These are phyloP conservation scores for Himalopsyche japonica DNA, from an alignment of 2,888 invertebrate species.

Conservation along the genomic window DNA sequence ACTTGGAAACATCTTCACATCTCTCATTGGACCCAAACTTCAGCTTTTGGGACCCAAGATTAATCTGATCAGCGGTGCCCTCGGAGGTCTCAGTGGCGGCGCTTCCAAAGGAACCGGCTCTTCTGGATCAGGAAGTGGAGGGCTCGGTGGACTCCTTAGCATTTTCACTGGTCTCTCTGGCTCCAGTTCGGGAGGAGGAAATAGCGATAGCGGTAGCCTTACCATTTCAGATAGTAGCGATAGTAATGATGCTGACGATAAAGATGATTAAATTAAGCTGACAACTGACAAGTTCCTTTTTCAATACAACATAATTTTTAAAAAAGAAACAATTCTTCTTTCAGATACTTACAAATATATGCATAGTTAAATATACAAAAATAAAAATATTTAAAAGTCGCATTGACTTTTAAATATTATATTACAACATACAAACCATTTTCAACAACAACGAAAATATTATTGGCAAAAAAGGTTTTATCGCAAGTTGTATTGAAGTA, in stretches of 20 bases:
- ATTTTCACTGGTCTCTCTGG: conserved; percentile 37
- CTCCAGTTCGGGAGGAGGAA: conserved; percentile 47
- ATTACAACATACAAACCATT: no score
- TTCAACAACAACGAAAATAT: no score
- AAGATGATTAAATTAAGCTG: conserved; percentile 46
- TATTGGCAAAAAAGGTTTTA: no score
- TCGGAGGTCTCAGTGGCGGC: conserved; percentile 63
- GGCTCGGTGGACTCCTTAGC: conserved; percentile 31
- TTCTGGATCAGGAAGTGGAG: conserved; percentile 51
- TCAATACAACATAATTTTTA: no score
- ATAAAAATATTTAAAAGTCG: no score
- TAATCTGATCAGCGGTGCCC: conserved; percentile 59
- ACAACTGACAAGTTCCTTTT: not conserved
- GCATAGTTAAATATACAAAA: no score
- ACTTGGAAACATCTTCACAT: conserved; percentile 68
- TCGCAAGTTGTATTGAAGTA: not conserved
- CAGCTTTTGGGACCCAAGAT: conserved; percentile 70
- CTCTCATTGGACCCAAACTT: conserved; percentile 72
- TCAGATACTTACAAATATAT: no score
- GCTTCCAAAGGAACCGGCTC: conserved; percentile 57
- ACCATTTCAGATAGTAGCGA: conserved; percentile 31
- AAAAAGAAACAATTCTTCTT: no score
- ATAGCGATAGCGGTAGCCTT: conserved; percentile 50
- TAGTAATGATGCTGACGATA: conserved; percentile 53
- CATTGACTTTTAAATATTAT: no score